phyloP scores from a whole-genome alignment of 2,797 vertebrate genomes.

The Vireo griseus region DNA sequence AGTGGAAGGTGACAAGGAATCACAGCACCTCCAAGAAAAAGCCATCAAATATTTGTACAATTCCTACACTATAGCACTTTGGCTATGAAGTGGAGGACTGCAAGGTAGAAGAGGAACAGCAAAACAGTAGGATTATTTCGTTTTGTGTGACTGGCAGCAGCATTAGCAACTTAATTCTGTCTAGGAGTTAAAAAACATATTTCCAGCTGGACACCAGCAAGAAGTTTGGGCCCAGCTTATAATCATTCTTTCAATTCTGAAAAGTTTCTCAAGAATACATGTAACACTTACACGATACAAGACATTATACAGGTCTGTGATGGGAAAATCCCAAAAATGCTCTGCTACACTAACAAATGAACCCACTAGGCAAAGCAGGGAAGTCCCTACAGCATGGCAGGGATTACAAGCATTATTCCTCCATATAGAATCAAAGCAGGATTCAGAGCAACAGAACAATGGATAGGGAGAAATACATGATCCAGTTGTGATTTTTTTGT shows the following conservation, averaged over 20 bases:
- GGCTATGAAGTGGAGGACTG: neutral
- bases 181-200: neutral
- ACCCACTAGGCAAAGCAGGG: neutral
- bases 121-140: neutral
- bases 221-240: neutral
- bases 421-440: neutral
- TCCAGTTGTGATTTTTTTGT: neutral
- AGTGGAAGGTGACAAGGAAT: neutral
- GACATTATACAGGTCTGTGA: neutral
- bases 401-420: neutral
- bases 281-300: rapidly evolving
- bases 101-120: neutral
- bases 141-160: neutral
- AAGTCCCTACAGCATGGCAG: neutral
- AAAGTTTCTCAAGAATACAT: neutral
- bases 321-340: neutral
- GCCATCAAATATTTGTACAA: neutral
- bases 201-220: neutral
- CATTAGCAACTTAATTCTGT: neutral
- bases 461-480: rapidly evolving
- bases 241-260: neutral
- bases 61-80: neutral
- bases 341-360: neutral
- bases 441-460: neutral
- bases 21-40: neutral